Evolutionary conservation across 2,888 invertebrate genomes (phyloP).

Genomic region (Lamellibrachia columna): DNA sequence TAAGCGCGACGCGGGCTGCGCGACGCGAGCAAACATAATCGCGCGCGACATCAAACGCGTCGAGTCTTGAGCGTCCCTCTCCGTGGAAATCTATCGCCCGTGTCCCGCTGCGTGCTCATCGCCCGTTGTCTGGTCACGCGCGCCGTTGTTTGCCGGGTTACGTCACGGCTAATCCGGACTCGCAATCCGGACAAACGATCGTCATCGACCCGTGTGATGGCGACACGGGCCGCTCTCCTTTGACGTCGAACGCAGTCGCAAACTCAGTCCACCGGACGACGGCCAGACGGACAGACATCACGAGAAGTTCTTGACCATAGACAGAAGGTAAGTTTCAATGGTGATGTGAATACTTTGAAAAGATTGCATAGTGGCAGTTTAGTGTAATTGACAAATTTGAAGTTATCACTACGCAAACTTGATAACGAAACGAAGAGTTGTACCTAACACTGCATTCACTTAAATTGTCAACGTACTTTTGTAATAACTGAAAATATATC

Average conservation of each 20-base stretch:
- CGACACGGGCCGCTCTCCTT: not conserved
- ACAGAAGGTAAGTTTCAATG: not conserved
- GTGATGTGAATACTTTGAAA: not conserved
- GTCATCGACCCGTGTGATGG: not conserved
- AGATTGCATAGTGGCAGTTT: too few relatives aligned
- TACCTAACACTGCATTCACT: too few relatives aligned
- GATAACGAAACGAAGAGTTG: too few relatives aligned
- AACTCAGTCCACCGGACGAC: not conserved
- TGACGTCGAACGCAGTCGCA: not conserved
- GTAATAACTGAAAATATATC: too few relatives aligned
- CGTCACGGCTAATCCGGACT: not conserved
- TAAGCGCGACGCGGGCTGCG: not conserved
- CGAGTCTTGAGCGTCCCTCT: not conserved
- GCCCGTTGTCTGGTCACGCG: not conserved
- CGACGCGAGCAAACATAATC: not conserved
- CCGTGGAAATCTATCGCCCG: not conserved
- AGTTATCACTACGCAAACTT: too few relatives aligned
- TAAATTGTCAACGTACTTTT: too few relatives aligned
- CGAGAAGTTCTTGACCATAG: not conserved
- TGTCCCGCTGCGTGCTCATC: not conserved
- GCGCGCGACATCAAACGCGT: not conserved
- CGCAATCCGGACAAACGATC: constrained; percentile 9
- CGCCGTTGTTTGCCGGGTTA: not conserved
- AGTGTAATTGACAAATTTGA: too few relatives aligned
- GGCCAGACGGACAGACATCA: not conserved